Evolutionary conservation across 2,113 vertebrate genomes (phyloP).

Genomic region (Shinisaurus crocodilurus): DNA sequence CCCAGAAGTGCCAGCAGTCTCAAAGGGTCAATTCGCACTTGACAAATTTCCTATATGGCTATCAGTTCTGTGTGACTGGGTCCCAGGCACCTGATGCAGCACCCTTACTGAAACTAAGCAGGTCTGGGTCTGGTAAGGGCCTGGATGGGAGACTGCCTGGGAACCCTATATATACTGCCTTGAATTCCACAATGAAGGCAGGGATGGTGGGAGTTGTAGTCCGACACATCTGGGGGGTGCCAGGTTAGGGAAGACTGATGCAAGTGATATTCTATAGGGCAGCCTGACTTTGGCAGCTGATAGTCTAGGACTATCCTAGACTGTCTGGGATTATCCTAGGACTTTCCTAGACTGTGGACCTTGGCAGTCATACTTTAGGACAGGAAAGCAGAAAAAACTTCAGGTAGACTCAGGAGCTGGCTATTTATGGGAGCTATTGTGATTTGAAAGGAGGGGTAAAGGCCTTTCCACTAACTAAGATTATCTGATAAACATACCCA

Average conservation of each 20-base stretch:
- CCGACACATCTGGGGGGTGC: too few relatives aligned
- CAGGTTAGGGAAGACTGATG: too few relatives aligned
- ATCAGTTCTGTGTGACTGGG: not conserved
- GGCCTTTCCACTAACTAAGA: not conserved
- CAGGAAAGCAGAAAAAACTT: too few relatives aligned
- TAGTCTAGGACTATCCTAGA: too few relatives aligned
- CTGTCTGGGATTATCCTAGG: too few relatives aligned
- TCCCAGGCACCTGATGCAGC: not conserved
- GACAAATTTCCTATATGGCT: not conserved
- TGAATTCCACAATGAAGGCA: too few relatives aligned
- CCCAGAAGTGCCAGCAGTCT: not conserved
- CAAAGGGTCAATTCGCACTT: not conserved
- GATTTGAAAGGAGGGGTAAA: not conserved
- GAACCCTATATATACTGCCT: too few relatives aligned
- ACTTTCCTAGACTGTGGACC: too few relatives aligned
- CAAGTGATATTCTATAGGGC: too few relatives aligned
- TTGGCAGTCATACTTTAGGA: too few relatives aligned
- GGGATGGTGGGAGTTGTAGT: too few relatives aligned
- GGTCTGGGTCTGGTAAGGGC: not conserved
- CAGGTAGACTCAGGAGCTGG: not conserved
- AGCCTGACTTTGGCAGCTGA: too few relatives aligned
- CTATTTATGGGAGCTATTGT: not conserved
- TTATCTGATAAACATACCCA: not conserved
- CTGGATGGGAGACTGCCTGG: not conserved
- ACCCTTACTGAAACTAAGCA: not conserved